Evolutionary conservation across 2,113 vertebrate species (phyloP).

Genomic region (Pterocles gutturalis): DNA sequence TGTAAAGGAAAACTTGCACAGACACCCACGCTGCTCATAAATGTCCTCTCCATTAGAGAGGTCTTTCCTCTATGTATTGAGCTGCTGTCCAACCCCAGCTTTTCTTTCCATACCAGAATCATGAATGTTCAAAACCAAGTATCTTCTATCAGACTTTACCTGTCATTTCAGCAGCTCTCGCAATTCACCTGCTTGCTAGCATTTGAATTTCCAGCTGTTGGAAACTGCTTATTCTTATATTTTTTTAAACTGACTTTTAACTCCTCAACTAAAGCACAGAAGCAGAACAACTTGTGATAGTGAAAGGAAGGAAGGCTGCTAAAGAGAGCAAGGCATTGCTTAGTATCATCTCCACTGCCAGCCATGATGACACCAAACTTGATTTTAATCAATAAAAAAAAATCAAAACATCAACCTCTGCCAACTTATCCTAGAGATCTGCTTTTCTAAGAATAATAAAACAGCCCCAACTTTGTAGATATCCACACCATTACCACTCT

Average conservation of each 20-base stretch:
- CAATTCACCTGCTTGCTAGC: not conserved
- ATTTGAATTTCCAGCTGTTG: not conserved
- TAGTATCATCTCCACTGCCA: not conserved
- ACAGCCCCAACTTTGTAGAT: not conserved
- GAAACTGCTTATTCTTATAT: not conserved
- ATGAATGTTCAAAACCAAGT: not conserved
- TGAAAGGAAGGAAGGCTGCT: not conserved
- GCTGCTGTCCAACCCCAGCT: not conserved
- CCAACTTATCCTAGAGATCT: not conserved
- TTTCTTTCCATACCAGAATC: not conserved
- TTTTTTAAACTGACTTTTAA: not conserved
- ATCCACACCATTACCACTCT: not conserved
- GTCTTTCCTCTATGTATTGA: not conserved
- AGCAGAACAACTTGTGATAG: not conserved
- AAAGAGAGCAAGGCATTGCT: not conserved
- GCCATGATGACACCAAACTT: not conserved
- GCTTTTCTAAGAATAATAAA: not conserved
- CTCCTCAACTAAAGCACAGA: not conserved
- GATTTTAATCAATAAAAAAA: not conserved
- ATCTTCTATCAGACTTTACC: not conserved
- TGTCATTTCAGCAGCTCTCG: not conserved
- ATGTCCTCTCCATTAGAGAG: rapidly evolving
- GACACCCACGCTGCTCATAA: not conserved
- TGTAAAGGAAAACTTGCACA: not conserved
- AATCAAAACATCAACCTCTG: not conserved